Percentiles rank a stretch among this genome's conserved stretches.
Evolutionary conservation across 2,797 vertebrate genomes (phyloP).

Genomic region (Phoebastria nigripes): DNA sequence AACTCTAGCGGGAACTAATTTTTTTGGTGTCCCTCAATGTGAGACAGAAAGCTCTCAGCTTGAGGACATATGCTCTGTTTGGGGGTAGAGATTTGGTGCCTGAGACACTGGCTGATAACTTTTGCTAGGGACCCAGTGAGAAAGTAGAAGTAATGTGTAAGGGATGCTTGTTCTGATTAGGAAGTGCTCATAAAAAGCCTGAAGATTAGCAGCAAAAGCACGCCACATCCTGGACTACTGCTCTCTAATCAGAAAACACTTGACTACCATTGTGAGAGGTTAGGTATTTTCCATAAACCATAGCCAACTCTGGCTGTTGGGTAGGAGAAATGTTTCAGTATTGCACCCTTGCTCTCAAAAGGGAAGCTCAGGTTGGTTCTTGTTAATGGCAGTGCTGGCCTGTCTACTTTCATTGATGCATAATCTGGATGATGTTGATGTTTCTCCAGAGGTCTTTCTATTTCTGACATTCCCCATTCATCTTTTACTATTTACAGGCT

Average conservation of each 20-base stretch:
- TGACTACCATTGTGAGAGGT: not conserved
- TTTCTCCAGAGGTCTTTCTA: not conserved
- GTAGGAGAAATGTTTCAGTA: not conserved
- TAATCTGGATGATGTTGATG: not conserved
- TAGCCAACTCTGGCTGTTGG: fast-evolving
- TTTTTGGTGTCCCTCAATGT: not conserved
- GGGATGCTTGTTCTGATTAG: not conserved
- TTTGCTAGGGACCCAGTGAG: not conserved
- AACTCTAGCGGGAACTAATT: fast-evolving
- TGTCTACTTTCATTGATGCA: not conserved
- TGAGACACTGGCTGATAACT: not conserved
- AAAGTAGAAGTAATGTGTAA: not conserved
- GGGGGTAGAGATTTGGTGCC: not conserved
- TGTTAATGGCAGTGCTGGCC: not conserved
- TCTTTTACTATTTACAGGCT: not conserved
- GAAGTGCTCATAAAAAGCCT: not conserved
- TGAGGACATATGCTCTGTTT: not conserved
- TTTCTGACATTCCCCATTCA: not conserved
- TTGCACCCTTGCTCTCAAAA: not conserved
- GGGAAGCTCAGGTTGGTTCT: not conserved
- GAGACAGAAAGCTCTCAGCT: not conserved
- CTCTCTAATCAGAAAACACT: not conserved
- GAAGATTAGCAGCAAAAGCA: not conserved
- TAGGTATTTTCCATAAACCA: not conserved
- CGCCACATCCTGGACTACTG: too few relatives aligned